Evolutionary conservation across 2,113 vertebrate genomes (phyloP).

Genomic region (Isichthys henryi): DNA sequence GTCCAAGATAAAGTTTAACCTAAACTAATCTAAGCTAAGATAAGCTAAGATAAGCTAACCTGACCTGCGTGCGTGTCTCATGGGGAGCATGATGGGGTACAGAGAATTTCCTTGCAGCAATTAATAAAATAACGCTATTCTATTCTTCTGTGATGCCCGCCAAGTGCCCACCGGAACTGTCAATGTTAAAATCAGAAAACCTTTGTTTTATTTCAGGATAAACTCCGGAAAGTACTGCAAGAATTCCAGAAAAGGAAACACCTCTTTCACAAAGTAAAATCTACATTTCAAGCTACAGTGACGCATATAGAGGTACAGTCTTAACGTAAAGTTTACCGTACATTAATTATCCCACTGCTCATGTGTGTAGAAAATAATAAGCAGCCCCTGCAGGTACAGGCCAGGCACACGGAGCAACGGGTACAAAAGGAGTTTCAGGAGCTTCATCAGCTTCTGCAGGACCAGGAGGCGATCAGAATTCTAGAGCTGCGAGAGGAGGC

Average conservation of each 20-base stretch:
- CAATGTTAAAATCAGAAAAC: background rate
- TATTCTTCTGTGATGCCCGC: background rate
- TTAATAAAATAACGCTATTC: background rate
- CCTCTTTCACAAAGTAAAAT: constrained; percentile 40
- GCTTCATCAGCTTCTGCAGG: constrained; percentile 35
- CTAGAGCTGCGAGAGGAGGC: constrained; percentile 37
- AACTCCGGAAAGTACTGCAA: constrained; percentile 38
- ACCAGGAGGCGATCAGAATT: constrained; percentile 41
- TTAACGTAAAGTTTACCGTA: background rate
- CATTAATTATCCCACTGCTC: background rate
- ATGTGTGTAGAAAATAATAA: too few species aligned
- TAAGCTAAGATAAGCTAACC: too few species aligned
- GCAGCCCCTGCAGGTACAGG: background rate
- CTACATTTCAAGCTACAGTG: constrained; percentile 37
- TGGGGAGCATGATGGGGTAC: background rate
- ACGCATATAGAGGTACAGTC: constrained; percentile 42
- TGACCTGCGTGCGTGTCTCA: background rate
- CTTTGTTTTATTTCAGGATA: constrained; percentile 32
- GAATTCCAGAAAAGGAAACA: constrained; percentile 41
- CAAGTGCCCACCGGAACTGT: background rate
- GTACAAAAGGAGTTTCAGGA: constrained; percentile 32
- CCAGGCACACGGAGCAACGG: constrained; percentile 28
- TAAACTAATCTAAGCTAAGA: too few species aligned
- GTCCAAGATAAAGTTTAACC: background rate
- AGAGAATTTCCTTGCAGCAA: background rate